A percentile compares a stretch with the other conserved stretches of the same genome.
phyloP scores from a whole-genome alignment of 2,797 vertebrate species.

The Hemibagrus guttatus region DNA sequence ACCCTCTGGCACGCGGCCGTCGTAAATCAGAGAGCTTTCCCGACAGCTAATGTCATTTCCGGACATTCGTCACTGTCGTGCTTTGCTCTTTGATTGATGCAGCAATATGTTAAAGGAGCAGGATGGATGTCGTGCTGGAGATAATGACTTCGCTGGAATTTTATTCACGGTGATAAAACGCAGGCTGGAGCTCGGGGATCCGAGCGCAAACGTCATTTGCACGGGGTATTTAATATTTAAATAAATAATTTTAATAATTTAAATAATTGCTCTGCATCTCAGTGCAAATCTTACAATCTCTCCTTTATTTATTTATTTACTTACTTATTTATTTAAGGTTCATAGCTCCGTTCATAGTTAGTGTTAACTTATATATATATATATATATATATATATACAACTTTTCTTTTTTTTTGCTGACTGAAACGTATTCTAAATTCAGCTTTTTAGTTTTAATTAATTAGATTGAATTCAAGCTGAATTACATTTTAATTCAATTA shows the following conservation, averaged over 20 bases:
- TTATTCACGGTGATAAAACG: conserved; percentile 18
- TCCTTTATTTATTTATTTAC: not conserved
- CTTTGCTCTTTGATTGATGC: conserved; percentile 18
- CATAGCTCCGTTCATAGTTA: not conserved
- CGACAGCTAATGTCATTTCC: conserved; percentile 17
- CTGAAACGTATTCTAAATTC: no score
- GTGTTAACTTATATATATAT: not conserved
- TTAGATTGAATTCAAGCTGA: not conserved
- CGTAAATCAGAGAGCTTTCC: not conserved
- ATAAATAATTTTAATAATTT: no score
- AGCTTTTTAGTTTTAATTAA: not conserved
- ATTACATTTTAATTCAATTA: not conserved
- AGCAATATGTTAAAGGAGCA: conserved; percentile 14
- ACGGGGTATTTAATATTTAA: not conserved
- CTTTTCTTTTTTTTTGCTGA: no score
- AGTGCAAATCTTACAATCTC: not conserved
- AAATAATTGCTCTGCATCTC: not conserved
- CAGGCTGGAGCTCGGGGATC: not conserved
- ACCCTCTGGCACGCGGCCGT: not conserved
- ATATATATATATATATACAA: no score
- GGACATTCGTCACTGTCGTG: conserved; percentile 10
- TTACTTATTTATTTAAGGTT: not conserved
- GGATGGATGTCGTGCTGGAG: conserved; percentile 6
- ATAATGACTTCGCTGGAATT: conserved; percentile 9
- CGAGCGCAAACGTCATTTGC: not conserved